A percentile compares a stretch with the other conserved stretches of the same genome.
Conservation (phyloP, 1,140 invertebrate species). For the Drosophila arawakana region DNA sequence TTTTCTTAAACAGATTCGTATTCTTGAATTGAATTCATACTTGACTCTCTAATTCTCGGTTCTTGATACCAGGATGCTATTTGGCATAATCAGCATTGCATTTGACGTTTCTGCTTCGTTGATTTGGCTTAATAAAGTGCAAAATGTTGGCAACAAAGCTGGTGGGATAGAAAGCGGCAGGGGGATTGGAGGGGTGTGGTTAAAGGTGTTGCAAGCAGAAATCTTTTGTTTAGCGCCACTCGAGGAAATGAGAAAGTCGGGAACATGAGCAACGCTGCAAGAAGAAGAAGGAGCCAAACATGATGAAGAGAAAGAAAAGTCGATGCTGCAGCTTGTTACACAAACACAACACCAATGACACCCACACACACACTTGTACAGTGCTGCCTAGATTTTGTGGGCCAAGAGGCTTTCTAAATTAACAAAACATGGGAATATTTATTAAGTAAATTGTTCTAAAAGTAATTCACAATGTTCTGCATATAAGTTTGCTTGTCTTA, state of each 20-base stretch:
- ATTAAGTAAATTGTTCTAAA: too few species aligned
- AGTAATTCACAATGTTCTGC: too few species aligned
- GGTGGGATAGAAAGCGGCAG: background rate
- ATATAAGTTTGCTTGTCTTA: too few species aligned
- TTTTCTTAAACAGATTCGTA: too few species aligned
- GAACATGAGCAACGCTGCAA: conserved; percentile 8
- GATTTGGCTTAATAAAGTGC: conserved; percentile 80
- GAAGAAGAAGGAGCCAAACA: conserved; percentile 1
- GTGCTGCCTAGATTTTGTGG: too few species aligned
- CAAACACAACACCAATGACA: conserved; percentile 57
- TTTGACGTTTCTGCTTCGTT: conserved; percentile 79
- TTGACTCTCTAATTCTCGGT: background rate
- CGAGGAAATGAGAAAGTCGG: conserved; percentile 72
- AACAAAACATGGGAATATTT: too few species aligned
- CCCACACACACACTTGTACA: conserved; percentile 23
- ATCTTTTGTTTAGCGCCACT: conserved; percentile 77
- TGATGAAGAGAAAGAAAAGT: background rate
- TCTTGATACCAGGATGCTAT: background rate
- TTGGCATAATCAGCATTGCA: conserved; percentile 68
- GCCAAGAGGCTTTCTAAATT: too few species aligned
- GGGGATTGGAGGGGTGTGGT: background rate
- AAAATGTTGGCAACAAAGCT: conserved; percentile 51
- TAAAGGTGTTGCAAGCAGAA: conserved; percentile 63
- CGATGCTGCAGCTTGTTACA: conserved; percentile 11
- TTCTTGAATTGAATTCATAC: background rate